phyloP scores from a whole-genome alignment of 2,888 invertebrate species.

The Odontocolon sp. region DNA sequence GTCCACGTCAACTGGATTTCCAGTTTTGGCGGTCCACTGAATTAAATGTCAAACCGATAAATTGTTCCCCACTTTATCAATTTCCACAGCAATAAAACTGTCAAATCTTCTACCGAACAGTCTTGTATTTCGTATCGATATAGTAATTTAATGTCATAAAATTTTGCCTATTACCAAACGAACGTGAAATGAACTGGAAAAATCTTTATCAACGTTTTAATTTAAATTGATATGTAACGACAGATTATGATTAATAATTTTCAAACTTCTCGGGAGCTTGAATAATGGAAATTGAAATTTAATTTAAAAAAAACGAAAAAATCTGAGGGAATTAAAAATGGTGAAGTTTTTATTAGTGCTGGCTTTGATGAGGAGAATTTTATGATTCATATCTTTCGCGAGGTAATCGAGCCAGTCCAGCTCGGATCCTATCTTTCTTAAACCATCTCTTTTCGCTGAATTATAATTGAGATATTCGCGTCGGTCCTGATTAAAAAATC shows the following conservation, averaged over 20 bases:
- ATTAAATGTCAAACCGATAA: neutral
- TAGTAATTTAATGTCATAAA: too few relatives aligned
- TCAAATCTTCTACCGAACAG: neutral
- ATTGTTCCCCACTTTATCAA: neutral
- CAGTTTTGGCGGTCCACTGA: neutral
- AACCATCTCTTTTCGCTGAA: neutral
- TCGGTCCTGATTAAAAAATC: conserved; percentile 43
- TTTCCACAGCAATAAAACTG: neutral
- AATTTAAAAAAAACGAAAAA: too few relatives aligned
- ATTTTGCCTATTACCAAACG: too few relatives aligned
- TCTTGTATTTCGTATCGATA: too few relatives aligned
- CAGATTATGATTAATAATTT: too few relatives aligned
- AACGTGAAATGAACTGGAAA: too few relatives aligned
- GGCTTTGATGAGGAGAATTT: neutral
- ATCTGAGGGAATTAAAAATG: neutral
- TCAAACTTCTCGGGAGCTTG: too few relatives aligned
- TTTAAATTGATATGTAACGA: too few relatives aligned
- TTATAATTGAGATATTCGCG: conserved; percentile 26
- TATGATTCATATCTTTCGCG: neutral
- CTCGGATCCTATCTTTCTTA: neutral
- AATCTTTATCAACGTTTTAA: too few relatives aligned
- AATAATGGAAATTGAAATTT: too few relatives aligned
- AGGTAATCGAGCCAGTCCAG: neutral
- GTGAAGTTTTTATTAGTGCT: too few relatives aligned
- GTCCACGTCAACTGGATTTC: neutral